phyloP scores from a whole-genome alignment of 1,140 invertebrate species.

The Cotesia typhae region DNA sequence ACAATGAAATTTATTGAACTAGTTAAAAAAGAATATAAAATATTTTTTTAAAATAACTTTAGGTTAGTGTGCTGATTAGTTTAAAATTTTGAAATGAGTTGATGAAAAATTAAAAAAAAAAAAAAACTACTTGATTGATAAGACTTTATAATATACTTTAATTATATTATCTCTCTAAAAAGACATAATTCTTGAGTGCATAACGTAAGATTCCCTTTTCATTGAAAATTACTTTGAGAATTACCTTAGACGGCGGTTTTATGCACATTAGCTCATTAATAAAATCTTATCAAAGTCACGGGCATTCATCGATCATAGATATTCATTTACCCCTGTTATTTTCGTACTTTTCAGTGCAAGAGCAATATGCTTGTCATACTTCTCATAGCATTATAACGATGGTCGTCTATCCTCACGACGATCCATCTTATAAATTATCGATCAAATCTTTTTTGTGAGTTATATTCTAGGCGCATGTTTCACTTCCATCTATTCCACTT shows the following conservation, averaged over 20 bases:
- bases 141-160: too few relatives aligned
- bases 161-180: too few relatives aligned
- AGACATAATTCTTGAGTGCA: too few relatives aligned
- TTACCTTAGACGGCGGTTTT: background rate
- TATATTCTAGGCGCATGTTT: background rate
- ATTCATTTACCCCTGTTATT: slow-evolving; percentile 30
- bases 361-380: slow-evolving; percentile 34
- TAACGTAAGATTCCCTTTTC: background rate
- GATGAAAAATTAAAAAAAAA: too few relatives aligned
- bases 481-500: background rate
- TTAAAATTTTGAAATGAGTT: too few relatives aligned
- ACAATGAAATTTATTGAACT: too few relatives aligned
- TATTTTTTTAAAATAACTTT: too few relatives aligned
- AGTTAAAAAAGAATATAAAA: too few relatives aligned
- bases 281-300: slow-evolving; percentile 37
- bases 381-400: slow-evolving; percentile 13
- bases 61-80: too few relatives aligned
- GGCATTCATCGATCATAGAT: slow-evolving; percentile 48
- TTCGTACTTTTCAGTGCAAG: slow-evolving; percentile 32
- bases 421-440: slow-evolving; percentile 34
- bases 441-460: slow-evolving; percentile 22
- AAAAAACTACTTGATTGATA: too few relatives aligned
- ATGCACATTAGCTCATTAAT: too few relatives aligned
- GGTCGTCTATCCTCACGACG: slow-evolving; percentile 12
- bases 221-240: background rate